Evolutionary conservation across 2,113 vertebrate genomes (phyloP).

Genomic region (Campylorhamphus procurvoides): DNA sequence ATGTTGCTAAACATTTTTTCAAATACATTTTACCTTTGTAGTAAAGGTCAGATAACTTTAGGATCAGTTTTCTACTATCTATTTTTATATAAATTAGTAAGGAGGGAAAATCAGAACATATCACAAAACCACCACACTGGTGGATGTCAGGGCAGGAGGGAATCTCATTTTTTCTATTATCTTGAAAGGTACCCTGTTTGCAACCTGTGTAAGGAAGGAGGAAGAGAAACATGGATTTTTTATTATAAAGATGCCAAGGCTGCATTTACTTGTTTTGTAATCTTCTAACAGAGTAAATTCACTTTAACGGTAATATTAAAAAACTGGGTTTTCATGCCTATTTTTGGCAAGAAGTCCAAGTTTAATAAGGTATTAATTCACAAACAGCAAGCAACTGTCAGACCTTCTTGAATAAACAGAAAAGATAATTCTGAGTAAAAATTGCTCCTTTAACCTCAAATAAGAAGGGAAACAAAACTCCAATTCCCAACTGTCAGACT

Average conservation of each 20-base stretch:
- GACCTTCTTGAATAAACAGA: neutral
- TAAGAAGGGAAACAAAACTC: neutral
- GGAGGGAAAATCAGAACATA: neutral
- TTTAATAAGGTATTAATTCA: neutral
- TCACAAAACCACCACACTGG: neutral
- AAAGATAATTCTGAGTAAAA: neutral
- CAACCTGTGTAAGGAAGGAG: neutral
- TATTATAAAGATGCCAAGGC: neutral
- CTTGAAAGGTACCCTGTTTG: neutral
- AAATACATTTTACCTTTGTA: neutral
- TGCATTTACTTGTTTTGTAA: neutral
- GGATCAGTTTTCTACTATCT: neutral
- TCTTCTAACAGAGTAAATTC: neutral
- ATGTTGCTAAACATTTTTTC: neutral
- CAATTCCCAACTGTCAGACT: neutral
- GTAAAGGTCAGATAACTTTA: neutral
- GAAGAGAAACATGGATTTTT: neutral
- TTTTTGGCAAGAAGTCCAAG: neutral
- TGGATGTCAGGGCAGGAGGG: neutral
- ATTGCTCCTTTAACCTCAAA: neutral
- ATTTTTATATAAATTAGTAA: neutral
- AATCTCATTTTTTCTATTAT: neutral
- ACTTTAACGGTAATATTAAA: neutral
- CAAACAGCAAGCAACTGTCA: neutral
- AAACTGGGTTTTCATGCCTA: neutral